Evolutionary conservation across 1,140 invertebrate species (phyloP).

Genomic region (Lutraria rhynchaena): DNA sequence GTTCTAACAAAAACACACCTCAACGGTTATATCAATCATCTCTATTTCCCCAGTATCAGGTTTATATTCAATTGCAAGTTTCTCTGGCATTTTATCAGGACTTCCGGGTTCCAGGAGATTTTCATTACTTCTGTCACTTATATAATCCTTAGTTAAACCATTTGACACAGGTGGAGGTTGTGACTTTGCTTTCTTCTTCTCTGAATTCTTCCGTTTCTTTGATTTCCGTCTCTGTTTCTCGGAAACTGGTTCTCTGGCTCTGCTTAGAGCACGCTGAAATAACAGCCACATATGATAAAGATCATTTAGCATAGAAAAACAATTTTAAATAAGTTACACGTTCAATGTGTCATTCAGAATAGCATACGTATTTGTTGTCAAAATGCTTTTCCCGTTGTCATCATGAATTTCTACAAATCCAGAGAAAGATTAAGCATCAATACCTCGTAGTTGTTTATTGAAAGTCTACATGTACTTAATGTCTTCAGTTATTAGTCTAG

Average conservation of each 20-base stretch:
- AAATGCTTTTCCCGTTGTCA: no score
- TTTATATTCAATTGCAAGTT: conserved; percentile 55
- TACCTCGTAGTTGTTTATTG: no score
- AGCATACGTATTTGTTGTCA: no score
- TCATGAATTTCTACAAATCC: no score
- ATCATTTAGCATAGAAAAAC: no score
- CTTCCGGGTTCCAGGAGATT: conserved; percentile 60
- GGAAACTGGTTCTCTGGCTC: conserved; percentile 70
- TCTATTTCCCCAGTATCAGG: conserved; percentile 60
- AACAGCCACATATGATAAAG: no score
- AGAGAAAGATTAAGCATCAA: no score
- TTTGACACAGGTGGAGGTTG: conserved; percentile 62
- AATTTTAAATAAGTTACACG: no score
- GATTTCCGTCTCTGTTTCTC: conserved; percentile 67
- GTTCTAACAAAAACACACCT: no score
- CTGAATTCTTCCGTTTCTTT: conserved; percentile 64
- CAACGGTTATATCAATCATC: conserved; percentile 47
- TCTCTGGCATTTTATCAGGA: conserved; percentile 65
- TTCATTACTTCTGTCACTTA: conserved; percentile 66
- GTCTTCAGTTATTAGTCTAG: no score
- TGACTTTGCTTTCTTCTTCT: conserved; percentile 64
- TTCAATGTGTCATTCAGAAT: no score
- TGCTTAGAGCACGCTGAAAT: conserved; percentile 65
- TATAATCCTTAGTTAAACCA: conserved; percentile 69
- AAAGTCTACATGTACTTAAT: no score